A percentile compares a stretch with the other conserved stretches of the same genome.
phyloP scores from a whole-genome alignment of 92 coral and sea anemone genomes.

The Heteractis magnifica region DNA sequence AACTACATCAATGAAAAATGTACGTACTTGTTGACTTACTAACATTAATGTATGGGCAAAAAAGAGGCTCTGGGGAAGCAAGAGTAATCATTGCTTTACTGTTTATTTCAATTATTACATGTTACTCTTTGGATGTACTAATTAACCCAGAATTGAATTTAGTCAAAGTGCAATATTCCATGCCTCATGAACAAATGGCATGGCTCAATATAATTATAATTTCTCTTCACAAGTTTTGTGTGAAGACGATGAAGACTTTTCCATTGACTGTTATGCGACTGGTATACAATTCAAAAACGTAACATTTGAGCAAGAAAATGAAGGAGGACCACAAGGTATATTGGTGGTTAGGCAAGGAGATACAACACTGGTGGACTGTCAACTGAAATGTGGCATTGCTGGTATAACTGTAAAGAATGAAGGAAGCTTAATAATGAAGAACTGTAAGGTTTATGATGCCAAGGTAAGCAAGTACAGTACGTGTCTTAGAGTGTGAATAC shows the following conservation, averaged over 20 bases:
- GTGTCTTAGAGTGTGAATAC: too few relatives aligned
- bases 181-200: too few relatives aligned
- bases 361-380: conserved; percentile 64
- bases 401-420: conserved; percentile 56
- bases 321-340: conserved; percentile 47
- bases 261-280: conserved; percentile 59
- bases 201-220: too few relatives aligned
- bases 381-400: conserved; percentile 59
- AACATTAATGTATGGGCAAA: too few relatives aligned
- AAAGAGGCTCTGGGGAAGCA: too few relatives aligned
- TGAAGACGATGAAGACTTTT: conserved; percentile 50
- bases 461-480: conserved; percentile 39
- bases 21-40: too few relatives aligned
- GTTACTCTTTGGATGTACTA: too few relatives aligned
- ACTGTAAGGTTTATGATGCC: conserved; percentile 71
- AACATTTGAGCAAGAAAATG: conserved; percentile 61
- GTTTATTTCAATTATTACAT: too few relatives aligned
- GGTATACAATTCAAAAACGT: conserved; percentile 62
- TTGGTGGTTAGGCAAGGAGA: conserved; percentile 64
- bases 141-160: too few relatives aligned
- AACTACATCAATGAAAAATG: too few relatives aligned
- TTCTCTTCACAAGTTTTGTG: conserved; percentile 35
- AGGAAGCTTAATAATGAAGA: conserved; percentile 64
- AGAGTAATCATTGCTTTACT: too few relatives aligned
- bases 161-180: too few relatives aligned